A percentile compares a stretch with the other conserved stretches of the same genome.
Evolutionary conservation across 1,140 invertebrate genomes (phyloP).

Genomic region (Eubasilissa regina): DNA sequence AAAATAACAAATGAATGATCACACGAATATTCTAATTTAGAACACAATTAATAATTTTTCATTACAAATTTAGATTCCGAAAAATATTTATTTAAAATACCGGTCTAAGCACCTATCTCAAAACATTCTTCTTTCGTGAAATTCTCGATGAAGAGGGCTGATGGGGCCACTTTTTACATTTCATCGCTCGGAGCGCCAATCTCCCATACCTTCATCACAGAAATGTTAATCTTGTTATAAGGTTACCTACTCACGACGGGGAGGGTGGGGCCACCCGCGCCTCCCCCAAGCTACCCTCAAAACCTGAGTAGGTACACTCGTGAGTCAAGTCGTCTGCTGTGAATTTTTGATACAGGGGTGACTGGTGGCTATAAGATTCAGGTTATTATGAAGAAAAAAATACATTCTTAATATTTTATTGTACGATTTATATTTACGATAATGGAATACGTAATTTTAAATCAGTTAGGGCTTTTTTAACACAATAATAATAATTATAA

Average conservation of each 20-base stretch:
- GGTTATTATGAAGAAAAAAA: no score
- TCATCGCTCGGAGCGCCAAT: constrained; percentile 57
- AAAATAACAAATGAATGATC: no score
- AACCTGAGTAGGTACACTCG: constrained; percentile 28
- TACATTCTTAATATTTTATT: no score
- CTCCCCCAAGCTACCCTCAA: constrained; percentile 4
- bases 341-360: constrained; percentile 44
- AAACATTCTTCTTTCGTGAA: constrained; percentile 46
- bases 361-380: neutral
- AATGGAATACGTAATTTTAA: no score
- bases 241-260: constrained; percentile 55
- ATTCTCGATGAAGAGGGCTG: constrained; percentile 37
- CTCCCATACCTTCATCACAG: constrained; percentile 56
- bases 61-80: constrained; percentile 12
- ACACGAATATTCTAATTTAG: no score
- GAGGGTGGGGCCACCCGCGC: constrained; percentile 13
- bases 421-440: no score
- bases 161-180: constrained; percentile 58
- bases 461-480: no score
- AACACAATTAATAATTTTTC: no score
- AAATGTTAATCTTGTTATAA: constrained; percentile 60
- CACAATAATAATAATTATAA: no score
- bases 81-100: constrained; percentile 28
- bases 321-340: constrained; percentile 45
- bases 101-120: constrained; percentile 29